These are phyloP conservation scores for Stenopsyche tienmushanensis DNA, from an alignment of 1,140 invertebrate species.

Conservation along the genomic window DNA sequence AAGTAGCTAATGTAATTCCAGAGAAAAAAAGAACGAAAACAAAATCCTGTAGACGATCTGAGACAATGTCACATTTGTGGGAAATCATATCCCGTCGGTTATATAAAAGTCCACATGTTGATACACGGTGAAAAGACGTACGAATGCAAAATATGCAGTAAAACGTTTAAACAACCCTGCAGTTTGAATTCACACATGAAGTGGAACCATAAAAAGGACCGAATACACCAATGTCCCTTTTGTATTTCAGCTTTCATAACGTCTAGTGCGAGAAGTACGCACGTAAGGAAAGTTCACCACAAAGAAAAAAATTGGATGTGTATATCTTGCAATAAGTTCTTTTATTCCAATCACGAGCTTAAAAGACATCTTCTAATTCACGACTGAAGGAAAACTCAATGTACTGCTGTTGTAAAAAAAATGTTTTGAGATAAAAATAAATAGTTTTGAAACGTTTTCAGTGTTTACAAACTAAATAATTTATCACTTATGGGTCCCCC, in stretches of 20 bases:
- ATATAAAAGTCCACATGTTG: slow-evolving; percentile 53
- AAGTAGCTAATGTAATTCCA: too few relatives aligned
- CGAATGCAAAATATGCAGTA: slow-evolving; percentile 53
- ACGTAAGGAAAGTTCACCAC: slow-evolving; percentile 52
- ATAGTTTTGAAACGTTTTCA: too few relatives aligned
- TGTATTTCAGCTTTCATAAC: slow-evolving; percentile 54
- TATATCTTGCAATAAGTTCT: slow-evolving; percentile 51
- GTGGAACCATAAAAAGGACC: slow-evolving; percentile 53
- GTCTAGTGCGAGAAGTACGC: slow-evolving; percentile 50
- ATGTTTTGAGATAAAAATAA: too few relatives aligned
- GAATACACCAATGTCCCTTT: slow-evolving; percentile 51
- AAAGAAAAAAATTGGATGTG: slow-evolving; percentile 54
- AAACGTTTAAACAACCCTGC: slow-evolving; percentile 53
- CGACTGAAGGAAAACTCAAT: slow-evolving; percentile 52
- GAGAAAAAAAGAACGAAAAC: too few relatives aligned
- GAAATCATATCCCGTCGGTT: slow-evolving; percentile 52
- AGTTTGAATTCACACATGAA: slow-evolving; percentile 52
- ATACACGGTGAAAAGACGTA: slow-evolving; percentile 52
- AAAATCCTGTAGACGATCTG: background rate
- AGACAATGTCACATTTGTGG: slow-evolving; percentile 54
- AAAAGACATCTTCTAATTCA: slow-evolving; percentile 52
- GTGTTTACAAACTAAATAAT: too few relatives aligned
- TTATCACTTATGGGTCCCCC: too few relatives aligned
- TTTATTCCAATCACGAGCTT: slow-evolving; percentile 52
- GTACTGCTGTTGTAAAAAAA: too few relatives aligned